phyloP scores from a whole-genome alignment of 2,888 invertebrate genomes.

The Acleris cristana region DNA sequence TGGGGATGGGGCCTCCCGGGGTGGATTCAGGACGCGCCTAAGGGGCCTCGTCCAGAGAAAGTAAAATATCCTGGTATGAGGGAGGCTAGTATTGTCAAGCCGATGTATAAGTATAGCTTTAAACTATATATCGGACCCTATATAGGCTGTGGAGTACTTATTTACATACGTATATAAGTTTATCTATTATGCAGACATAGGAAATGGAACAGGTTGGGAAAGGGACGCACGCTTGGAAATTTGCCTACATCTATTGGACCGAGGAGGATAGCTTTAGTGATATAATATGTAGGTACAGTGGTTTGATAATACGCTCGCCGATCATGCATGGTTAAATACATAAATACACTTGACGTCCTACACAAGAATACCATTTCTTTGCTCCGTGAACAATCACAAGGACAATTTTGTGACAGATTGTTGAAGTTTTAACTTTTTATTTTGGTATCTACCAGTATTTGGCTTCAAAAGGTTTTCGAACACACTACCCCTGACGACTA shows the following conservation, averaged over 20 bases:
- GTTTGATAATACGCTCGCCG: not conserved
- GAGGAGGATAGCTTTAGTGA: constrained; percentile 32
- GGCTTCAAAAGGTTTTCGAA: too few species aligned
- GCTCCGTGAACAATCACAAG: too few species aligned
- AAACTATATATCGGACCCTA: constrained; percentile 79
- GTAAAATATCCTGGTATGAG: constrained; percentile 82
- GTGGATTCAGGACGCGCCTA: constrained; percentile 70
- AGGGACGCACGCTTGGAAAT: constrained; percentile 64
- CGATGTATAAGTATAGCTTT: constrained; percentile 81
- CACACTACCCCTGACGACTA: too few species aligned
- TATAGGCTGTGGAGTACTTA: constrained; percentile 73
- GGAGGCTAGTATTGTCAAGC: constrained; percentile 83
- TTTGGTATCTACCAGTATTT: too few species aligned
- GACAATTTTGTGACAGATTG: too few species aligned
- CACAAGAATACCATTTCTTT: too few species aligned
- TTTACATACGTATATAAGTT: constrained; percentile 80
- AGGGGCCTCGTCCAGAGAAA: constrained; percentile 82
- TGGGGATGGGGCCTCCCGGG: constrained; percentile 51
- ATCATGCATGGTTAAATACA: not conserved
- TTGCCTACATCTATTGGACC: constrained; percentile 59
- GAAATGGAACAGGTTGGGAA: constrained; percentile 75
- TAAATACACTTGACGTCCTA: too few species aligned
- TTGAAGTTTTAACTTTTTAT: too few species aligned
- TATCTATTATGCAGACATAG: constrained; percentile 82
- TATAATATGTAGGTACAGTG: not conserved